Conservation (phyloP, 2,888 invertebrate genomes). For the Ellobium chinense region DNA sequence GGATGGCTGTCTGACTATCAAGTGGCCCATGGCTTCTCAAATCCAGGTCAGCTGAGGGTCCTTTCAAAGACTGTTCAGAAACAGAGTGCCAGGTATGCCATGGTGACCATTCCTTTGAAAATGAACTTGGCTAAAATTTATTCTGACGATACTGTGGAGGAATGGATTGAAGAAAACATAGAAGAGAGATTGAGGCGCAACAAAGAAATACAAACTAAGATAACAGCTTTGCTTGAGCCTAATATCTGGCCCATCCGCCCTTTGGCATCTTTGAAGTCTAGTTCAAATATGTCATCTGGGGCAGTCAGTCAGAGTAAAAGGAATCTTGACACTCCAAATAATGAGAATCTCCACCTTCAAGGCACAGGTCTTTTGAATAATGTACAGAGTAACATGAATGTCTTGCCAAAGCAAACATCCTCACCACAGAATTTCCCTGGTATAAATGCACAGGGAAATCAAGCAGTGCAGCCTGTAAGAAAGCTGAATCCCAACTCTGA, state of each 20-base stretch:
- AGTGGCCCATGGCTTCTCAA: conserved; percentile 49
- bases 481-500: no score
- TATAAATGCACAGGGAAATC: no score
- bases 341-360: no score
- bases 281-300: no score
- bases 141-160: conserved; percentile 52
- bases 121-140: conserved; percentile 41
- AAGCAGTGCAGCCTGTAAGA: no score
- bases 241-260: conserved; percentile 49
- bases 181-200: conserved; percentile 27
- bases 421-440: no score
- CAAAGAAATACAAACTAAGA: conserved; percentile 33
- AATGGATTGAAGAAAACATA: conserved; percentile 56
- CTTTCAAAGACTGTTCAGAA: conserved; percentile 16
- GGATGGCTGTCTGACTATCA: conserved; percentile 57
- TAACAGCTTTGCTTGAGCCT: conserved; percentile 25
- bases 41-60: conserved; percentile 51
- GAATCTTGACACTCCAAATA: no score
- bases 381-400: no score
- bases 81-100: neutral
- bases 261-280: neutral
- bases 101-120: conserved; percentile 29
- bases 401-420: no score
- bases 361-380: no score
- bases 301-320: no score